Base-by-base conservation (phyloP, 1,140 invertebrate genomes). In the Aphelenchoides besseyi region DNA sequence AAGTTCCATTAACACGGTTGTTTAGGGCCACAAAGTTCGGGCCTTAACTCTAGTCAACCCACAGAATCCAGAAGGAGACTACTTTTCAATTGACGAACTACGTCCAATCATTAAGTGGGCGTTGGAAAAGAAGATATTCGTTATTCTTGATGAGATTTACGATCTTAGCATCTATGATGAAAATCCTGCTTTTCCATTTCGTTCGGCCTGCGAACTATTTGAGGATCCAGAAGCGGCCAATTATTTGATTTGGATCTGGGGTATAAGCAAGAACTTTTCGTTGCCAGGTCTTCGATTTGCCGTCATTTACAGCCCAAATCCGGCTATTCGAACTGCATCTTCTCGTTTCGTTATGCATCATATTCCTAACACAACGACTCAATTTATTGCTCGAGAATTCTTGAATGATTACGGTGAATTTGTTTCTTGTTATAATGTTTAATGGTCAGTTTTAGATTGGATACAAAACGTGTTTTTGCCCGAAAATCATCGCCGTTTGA, bases 171-270 rank as follows among this genome's bases (percentile, higher is more conserved):
- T 77, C 55, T 77, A 79, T 36, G 75, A 77, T 33, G 70, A 73
- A 30, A 35, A 64, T 36, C 8, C 32, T 18, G 26, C 69, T 18
- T 30, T n/a, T 9, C 71, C 66, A 12, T 77, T 77, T 35, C 64
- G 68, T 63, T 70, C 67, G 35, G 75, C 76, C 35, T 70, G 59
- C 52, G 37, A 74, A 48, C 67, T 77, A 9, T 77, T 77, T 68
- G 54, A 67, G 12, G 52, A 55, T 48, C 54, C 29, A 1, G 26
- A 68, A 16, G 63, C 48, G 23, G 23, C 62, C 1, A 35, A 72
- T 32, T 70, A 69, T 57, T 54, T 77, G n/a, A 78, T 77, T 55
- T 77, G 75, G 75, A 35, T 77, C 48, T 77, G 76, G 71, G 73
- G 76, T 3, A n/a, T 77, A 2, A 74, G 70, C 71, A 77, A 77